Conservation (phyloP, 2,888 invertebrate species). For the Orgyia antiqua region DNA sequence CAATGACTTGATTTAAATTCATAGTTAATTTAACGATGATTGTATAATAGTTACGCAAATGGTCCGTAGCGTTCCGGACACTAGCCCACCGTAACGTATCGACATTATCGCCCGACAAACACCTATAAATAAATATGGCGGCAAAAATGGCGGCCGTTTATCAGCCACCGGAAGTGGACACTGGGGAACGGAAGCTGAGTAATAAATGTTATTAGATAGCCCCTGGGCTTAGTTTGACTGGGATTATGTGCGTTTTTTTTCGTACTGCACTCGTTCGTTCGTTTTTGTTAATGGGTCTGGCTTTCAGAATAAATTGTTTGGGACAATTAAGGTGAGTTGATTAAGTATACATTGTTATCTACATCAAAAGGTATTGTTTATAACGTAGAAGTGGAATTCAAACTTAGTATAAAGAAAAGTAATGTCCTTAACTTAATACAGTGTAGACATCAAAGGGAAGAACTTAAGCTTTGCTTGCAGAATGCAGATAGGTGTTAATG, state of each 20-base stretch:
- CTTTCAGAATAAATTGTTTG: slow-evolving; percentile 63
- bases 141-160: slow-evolving; percentile 77
- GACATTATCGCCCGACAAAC: slow-evolving; percentile 63
- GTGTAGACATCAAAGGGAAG: too few species aligned
- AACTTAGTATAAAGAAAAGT: too few species aligned
- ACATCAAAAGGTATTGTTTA: too few species aligned
- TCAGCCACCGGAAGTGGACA: slow-evolving; percentile 74
- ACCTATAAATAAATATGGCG: slow-evolving; percentile 78
- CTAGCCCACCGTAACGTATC: slow-evolving; percentile 46
- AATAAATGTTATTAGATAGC: slow-evolving; percentile 79
- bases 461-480: too few species aligned
- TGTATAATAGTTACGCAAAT: slow-evolving; percentile 17
- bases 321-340: slow-evolving; percentile 44
- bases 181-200: slow-evolving; percentile 68
- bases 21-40: slow-evolving; percentile 25
- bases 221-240: slow-evolving; percentile 69
- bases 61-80: slow-evolving; percentile 28
- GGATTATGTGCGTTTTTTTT: slow-evolving; percentile 59
- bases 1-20: slow-evolving; percentile 4
- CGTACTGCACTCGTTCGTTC: slow-evolving; percentile 53
- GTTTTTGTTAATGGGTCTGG: slow-evolving; percentile 77
- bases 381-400: too few species aligned
- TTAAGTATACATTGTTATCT: slow-evolving; percentile 22
- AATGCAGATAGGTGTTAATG: too few species aligned
- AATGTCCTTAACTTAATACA: too few species aligned